Evolutionary conservation across 2,888 invertebrate species (phyloP), one percentile per base, ranked within the genome.

Genomic region (Drosophila koepferae): DNA sequence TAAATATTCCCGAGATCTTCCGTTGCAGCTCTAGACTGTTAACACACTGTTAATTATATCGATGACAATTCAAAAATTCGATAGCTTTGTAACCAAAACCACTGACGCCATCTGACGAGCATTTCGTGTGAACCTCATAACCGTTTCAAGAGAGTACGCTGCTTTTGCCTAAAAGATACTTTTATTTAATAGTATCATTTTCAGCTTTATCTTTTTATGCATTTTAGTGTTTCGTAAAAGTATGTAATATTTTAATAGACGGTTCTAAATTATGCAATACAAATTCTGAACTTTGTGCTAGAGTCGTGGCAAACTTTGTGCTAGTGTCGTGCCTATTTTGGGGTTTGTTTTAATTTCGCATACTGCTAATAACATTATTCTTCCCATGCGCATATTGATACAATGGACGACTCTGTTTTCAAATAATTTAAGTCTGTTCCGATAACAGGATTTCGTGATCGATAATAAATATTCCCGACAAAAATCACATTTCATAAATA

Each of bases 31-130:
- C 14, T 49, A 3, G 2, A 16, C 54, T 74, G 75, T 74, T 66
- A 72, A 23, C 7, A 4, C 16, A 28, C 44, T 64, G 74, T 60
- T 56, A 74, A 55, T 12, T 9, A 3, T 55, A 66, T 74, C 67
- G 74, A 49, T 56, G 7, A 53, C 8, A 18, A 9, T 20, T 3
- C 28, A 3, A 49, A 16, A 14, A 34, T 36, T 61, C 72, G 69
- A 69, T 69, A 43, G 16, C 3, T 36, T 16, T 10, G 18, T 12
- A 36, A 12, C 2, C 9, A n/a, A 3, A n/a, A 12, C 6, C 14
- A n/a, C 4, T 14, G 3, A 1, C 59, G 59, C 60, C 68, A 43
- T 23, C 68, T 70, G 4, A 1, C 44, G 49, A 38, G n/a, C 10
- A 58, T 38, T 49, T 16, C 10, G 23, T 23, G 0, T 36, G 14